A percentile compares a stretch with the other conserved stretches of the same genome.
Conservation (phyloP, 1,140 invertebrate species). For the Drosophila eugracilis region DNA sequence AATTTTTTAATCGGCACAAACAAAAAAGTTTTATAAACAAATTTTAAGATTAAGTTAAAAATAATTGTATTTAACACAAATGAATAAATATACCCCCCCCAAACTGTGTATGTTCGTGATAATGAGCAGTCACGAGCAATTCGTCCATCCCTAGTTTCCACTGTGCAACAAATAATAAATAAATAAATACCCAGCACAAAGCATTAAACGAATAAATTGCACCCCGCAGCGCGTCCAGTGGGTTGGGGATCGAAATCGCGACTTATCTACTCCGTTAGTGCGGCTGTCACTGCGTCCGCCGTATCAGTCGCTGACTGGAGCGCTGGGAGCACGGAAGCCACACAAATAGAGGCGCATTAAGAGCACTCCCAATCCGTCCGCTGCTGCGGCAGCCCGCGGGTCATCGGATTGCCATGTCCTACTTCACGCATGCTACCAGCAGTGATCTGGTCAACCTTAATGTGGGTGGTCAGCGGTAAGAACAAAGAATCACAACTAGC, state of each 20-base stretch:
- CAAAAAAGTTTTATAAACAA: too few species aligned
- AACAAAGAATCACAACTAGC: constrained; percentile 8
- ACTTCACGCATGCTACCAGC: constrained; percentile 79
- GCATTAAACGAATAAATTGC: constrained; percentile 58
- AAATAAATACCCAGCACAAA: constrained; percentile 31
- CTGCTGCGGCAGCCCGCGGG: constrained; percentile 40
- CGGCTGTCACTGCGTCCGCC: constrained; percentile 13
- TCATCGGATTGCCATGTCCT: constrained; percentile 63
- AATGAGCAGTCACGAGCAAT: background rate
- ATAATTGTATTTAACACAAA: too few species aligned
- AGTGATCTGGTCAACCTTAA: constrained; percentile 89
- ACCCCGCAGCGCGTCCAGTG: constrained; percentile 48
- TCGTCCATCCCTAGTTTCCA: constrained; percentile 21
- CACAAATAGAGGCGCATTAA: constrained; percentile 55
- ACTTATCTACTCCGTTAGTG: constrained; percentile 21
- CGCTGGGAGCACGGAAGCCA: constrained; percentile 56
- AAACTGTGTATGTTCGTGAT: background rate
- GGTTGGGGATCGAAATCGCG: constrained; percentile 5
- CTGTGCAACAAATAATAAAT: constrained; percentile 46
- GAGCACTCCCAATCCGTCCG: constrained; percentile 19
- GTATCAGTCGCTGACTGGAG: constrained; percentile 33
- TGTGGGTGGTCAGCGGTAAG: constrained; percentile 89
- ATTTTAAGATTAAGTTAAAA: too few species aligned
- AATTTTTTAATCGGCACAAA: too few species aligned
- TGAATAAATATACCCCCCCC: too few species aligned